phyloP scores from a whole-genome alignment of 2,888 invertebrate genomes.

The Lithophane ornitopus region DNA sequence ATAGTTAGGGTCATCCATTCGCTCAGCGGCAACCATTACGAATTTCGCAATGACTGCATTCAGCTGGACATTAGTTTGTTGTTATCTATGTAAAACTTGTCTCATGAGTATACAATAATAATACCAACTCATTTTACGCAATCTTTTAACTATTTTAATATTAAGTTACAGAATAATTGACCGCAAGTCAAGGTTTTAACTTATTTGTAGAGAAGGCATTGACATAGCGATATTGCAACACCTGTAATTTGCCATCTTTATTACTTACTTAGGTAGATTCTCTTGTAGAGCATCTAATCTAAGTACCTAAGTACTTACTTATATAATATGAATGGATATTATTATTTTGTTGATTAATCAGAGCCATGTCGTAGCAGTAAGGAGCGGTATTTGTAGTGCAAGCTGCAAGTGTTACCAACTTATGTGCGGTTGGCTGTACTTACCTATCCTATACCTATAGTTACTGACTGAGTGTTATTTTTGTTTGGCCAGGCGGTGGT shows the following conservation, averaged over 20 bases:
- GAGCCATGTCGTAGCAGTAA: background rate
- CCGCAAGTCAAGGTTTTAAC: slow-evolving; percentile 54
- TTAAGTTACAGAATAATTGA: slow-evolving; percentile 31
- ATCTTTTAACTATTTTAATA: slow-evolving; percentile 54
- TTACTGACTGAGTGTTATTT: slow-evolving; percentile 1
- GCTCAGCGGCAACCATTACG: slow-evolving; percentile 68
- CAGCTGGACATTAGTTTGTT: slow-evolving; percentile 51
- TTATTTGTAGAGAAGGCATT: slow-evolving; percentile 36
- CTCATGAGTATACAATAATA: slow-evolving; percentile 26
- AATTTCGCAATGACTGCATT: slow-evolving; percentile 68
- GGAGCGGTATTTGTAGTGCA: background rate
- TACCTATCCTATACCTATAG: background rate
- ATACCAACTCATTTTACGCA: slow-evolving; percentile 44
- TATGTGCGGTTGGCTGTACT: background rate
- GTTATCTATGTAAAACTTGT: slow-evolving; percentile 43
- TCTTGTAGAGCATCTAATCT: slow-evolving; percentile 1
- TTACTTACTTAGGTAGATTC: background rate
- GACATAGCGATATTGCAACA: slow-evolving; percentile 35
- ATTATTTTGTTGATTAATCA: background rate
- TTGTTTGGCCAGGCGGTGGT: slow-evolving; percentile 69
- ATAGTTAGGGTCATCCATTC: slow-evolving; percentile 75
- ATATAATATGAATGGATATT: background rate
- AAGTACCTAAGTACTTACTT: background rate
- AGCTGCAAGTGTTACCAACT: background rate
- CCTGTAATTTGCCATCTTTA: background rate